Percentiles rank a stretch among this genome's conserved stretches.
These are phyloP conservation scores for Protobothrops mucrosquamatus DNA, from an alignment of 2,113 vertebrate genomes.

Conservation along the genomic window DNA sequence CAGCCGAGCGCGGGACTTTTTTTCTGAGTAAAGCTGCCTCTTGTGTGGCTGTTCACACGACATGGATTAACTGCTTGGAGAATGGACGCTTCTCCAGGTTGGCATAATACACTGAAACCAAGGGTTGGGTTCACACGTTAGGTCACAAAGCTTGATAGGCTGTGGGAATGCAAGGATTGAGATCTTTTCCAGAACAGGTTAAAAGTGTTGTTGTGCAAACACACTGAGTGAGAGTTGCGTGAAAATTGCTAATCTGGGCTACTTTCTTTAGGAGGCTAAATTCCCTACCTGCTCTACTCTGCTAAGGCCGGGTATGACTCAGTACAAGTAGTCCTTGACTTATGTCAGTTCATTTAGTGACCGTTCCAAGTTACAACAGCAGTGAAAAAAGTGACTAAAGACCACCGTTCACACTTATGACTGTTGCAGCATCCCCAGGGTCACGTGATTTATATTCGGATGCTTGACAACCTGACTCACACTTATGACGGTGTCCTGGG, in stretches of 20 bases:
- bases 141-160: background rate
- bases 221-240: too few relatives aligned
- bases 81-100: background rate
- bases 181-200: background rate
- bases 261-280: background rate
- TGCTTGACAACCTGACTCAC: too few relatives aligned
- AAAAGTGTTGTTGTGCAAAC: background rate
- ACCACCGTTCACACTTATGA: too few relatives aligned
- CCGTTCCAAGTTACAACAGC: too few relatives aligned
- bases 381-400: too few relatives aligned
- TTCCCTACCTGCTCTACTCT: background rate
- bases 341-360: too few relatives aligned
- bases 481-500: too few relatives aligned
- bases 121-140: background rate
- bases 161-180: background rate
- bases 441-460: too few relatives aligned
- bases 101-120: background rate
- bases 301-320: background rate
- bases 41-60: background rate
- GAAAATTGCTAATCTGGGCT: background rate
- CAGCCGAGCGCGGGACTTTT: background rate
- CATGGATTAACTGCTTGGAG: background rate
- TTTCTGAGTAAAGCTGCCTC: too few relatives aligned
- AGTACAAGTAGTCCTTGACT: background rate
- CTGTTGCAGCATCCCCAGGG: too few relatives aligned